Evolutionary conservation across 2,888 invertebrate species (phyloP).

Genomic region (Aradus depressus): DNA sequence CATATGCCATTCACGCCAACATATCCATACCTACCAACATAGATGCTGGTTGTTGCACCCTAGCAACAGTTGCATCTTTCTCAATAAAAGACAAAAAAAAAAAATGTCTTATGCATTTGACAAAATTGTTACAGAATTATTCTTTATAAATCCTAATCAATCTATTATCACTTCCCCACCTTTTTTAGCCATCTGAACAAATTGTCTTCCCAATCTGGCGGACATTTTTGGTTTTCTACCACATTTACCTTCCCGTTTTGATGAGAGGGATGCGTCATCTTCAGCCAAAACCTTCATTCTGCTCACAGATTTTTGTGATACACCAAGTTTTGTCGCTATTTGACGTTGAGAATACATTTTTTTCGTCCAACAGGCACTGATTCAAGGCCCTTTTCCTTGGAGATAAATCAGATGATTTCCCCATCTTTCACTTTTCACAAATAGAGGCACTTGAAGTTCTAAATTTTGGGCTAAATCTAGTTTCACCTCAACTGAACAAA

Average conservation of each 20-base stretch:
- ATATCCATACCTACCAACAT: no score
- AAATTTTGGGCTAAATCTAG: no score
- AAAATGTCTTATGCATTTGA: no score
- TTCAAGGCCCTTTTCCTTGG: not conserved
- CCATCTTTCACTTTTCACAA: constrained; percentile 3
- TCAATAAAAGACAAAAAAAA: no score
- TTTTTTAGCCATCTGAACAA: constrained; percentile 11
- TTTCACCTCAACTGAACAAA: no score
- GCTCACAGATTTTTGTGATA: constrained; percentile 19
- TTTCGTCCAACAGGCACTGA: constrained; percentile 13
- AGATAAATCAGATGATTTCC: not conserved
- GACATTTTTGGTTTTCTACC: constrained; percentile 16
- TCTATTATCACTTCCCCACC: no score
- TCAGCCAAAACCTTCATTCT: constrained; percentile 12
- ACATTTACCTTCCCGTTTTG: constrained; percentile 15
- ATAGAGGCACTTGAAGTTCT: no score
- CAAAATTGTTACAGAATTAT: no score
- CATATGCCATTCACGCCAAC: no score
- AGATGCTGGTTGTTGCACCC: no score
- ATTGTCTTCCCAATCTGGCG: constrained; percentile 14
- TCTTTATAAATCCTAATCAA: no score
- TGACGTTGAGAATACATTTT: constrained; percentile 12
- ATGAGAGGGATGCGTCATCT: not conserved
- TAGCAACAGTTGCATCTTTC: no score
- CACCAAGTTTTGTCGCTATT: constrained; percentile 10